These are phyloP conservation scores for Pelmatolapia mariae DNA, from an alignment of 2,113 vertebrate species.

Conservation along the genomic window DNA sequence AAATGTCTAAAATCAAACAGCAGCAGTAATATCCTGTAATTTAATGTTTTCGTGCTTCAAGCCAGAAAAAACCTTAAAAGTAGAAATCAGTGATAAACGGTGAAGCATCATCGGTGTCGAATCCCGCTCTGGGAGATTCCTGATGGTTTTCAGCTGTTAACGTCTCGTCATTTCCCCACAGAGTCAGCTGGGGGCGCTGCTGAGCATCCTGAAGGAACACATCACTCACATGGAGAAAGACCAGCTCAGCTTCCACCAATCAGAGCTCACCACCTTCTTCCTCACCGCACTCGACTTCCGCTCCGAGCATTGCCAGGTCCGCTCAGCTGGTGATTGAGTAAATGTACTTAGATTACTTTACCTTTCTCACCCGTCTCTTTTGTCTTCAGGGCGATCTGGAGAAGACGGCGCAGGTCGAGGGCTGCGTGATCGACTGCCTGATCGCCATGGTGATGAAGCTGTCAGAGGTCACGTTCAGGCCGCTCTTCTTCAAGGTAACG, in stretches of 20 bases:
- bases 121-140: not conserved
- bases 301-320: conserved; percentile 78
- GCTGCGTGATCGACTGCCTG: conserved; percentile 81
- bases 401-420: conserved; percentile 76
- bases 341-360: not conserved
- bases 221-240: conserved; percentile 83
- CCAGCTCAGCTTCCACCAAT: conserved; percentile 81
- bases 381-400: conserved; percentile 77
- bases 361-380: not conserved
- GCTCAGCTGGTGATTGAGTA: not conserved
- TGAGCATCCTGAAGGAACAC: conserved; percentile 87
- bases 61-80: not conserved
- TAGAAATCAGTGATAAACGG: accelerated
- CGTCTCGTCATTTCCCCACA: conserved; percentile 27
- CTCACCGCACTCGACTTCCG: conserved; percentile 86
- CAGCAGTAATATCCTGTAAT: not conserved
- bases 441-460: conserved; percentile 93
- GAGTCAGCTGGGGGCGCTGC: conserved; percentile 78
- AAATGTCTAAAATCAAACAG: not conserved
- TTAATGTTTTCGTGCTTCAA: not conserved
- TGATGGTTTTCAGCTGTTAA: not conserved
- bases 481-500: conserved; percentile 93
- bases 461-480: conserved; percentile 91
- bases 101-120: not conserved
- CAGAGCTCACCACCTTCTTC: conserved; percentile 89